Base-by-base conservation (phyloP, 2,888 invertebrate genomes). In the Cephus pygmeus region DNA sequence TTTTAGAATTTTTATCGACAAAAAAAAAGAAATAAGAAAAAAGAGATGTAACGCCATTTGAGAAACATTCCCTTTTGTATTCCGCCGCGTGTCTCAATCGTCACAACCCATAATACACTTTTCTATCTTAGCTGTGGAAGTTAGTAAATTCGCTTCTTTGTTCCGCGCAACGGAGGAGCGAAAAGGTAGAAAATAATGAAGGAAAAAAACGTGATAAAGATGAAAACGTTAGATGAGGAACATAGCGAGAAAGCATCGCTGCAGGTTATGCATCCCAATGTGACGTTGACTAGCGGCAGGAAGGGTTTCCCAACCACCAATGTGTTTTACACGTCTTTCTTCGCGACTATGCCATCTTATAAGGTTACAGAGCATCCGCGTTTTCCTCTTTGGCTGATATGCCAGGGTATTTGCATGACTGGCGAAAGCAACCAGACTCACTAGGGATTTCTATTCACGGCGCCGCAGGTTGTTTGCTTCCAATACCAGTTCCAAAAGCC, bases 351-450 rank as follows among this genome's bases (percentile, higher is more conserved):
- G 35, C 35, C 74, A 35, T 35, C 74, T 74, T 74, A 74, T n/a
- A 74, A 33, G 34, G 74, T 35, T 74, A 74, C 74, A n/a, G 69
- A 69, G 69, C 77, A 69, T 69, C 35, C 73, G 76, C 77, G 76
- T 82, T 81, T 76, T 80, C 34, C 71, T 71, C 71, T 33, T 30
- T 33, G 71, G 71, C 23, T 34, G 71, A 34, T 71, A 71, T 23
- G 12, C 71, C 33, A 4, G 75, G 74, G 78, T 83, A 84, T 85
- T 86, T 85, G 84, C 85, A 84, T 84, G 84, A 82, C 83, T 85
- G 81, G 82, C 83, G 77, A 82, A 83, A 85, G 84, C 83, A 82
- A 81, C 76, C 76, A 79, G 80, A 81, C 77, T 83, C 83, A 79
- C 82, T 73, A 80, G 79, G 83, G 80, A 84, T 85, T 85, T 83